These are phyloP conservation scores for Dendrocopos noguchii DNA, from an alignment of 2,113 vertebrate genomes.

Conservation along the genomic window DNA sequence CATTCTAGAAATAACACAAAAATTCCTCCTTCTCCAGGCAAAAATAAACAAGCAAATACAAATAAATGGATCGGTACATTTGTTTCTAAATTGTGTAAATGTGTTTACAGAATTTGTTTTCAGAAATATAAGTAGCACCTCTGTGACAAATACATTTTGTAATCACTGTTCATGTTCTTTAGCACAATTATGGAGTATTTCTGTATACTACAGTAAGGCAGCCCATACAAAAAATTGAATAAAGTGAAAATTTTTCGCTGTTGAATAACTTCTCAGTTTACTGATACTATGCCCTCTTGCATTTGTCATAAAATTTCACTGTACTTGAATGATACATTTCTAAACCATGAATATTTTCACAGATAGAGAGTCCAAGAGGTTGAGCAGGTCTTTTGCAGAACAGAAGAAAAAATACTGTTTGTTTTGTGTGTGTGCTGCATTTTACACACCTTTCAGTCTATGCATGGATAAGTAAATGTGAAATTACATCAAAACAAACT, in stretches of 20 bases:
- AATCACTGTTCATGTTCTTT: neutral
- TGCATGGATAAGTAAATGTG: neutral
- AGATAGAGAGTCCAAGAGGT: neutral
- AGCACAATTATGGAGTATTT: neutral
- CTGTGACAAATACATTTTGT: accelerated
- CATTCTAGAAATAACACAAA: neutral
- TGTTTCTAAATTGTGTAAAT: neutral
- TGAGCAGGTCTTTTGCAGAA: neutral
- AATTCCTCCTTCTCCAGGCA: neutral
- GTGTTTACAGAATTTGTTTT: neutral
- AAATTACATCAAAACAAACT: neutral
- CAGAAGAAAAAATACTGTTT: accelerated
- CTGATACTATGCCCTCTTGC: neutral
- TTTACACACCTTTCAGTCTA: neutral
- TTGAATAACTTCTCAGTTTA: neutral
- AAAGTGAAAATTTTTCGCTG: neutral
- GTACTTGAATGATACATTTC: neutral
- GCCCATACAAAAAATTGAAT: neutral
- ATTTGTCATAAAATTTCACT: neutral
- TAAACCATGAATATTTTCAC: neutral
- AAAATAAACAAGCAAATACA: neutral
- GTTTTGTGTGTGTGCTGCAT: neutral
- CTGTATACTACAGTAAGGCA: neutral
- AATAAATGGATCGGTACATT: neutral
- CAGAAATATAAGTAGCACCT: neutral